These are phyloP conservation scores for Polia nebulosa DNA, from an alignment of 2,888 invertebrate species.

Conservation along the genomic window DNA sequence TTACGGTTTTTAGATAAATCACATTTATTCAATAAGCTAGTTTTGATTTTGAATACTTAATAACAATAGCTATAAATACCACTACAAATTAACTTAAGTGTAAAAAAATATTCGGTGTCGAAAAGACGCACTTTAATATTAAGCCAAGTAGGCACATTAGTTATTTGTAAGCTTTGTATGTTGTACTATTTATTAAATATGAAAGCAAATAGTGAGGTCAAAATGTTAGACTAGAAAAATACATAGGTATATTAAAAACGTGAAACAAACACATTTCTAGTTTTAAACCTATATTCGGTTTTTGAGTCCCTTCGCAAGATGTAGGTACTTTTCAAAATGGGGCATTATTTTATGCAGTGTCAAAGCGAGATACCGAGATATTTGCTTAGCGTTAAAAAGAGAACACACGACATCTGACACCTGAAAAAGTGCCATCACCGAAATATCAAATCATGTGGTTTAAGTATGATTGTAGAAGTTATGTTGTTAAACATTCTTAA, in stretches of 20 bases:
- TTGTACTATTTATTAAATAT: constrained; percentile 71
- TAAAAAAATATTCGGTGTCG: constrained; percentile 18
- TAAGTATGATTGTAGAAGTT: constrained; percentile 8
- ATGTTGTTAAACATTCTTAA: constrained; percentile 25
- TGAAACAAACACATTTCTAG: constrained; percentile 29
- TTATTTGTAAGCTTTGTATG: constrained; percentile 63
- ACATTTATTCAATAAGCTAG: not conserved
- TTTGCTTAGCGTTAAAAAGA: not conserved
- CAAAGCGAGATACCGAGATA: not conserved
- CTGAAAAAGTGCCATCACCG: not conserved
- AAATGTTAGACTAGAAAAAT: constrained; percentile 64
- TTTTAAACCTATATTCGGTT: constrained; percentile 50
- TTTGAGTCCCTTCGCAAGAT: not conserved
- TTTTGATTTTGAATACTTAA: constrained; percentile 9
- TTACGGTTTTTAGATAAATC: constrained; percentile 5
- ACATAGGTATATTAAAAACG: constrained; percentile 39
- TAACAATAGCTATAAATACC: not conserved
- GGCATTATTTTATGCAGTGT: not conserved
- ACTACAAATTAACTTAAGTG: constrained; percentile 13
- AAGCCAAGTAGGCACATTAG: constrained; percentile 38
- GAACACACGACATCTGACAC: constrained; percentile 1
- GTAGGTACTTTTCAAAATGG: not conserved
- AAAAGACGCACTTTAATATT: constrained; percentile 17
- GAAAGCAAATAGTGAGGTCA: constrained; percentile 88
- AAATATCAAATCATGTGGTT: not conserved